Evolutionary conservation across 2,797 vertebrate genomes (phyloP), one percentile per base, ranked within the genome.

Genomic region (Tachyglossus aculeatus): DNA sequence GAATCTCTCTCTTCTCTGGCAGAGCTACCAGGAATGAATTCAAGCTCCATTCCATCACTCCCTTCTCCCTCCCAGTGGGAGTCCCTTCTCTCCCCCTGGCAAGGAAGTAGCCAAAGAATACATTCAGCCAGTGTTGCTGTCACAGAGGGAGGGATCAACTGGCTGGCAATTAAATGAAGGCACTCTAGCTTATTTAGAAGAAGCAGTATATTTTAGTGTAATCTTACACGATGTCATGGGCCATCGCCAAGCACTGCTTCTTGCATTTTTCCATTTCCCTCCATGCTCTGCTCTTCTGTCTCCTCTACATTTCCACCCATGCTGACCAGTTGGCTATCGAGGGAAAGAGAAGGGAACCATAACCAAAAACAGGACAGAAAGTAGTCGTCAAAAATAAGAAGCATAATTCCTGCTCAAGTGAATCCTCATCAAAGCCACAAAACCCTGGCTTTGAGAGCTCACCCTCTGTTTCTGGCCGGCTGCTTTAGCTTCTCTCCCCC

Each of bases 341-440:
- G 77, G 45, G 54, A 45, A 59, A 53, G 68, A 38, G 3, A 39
- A 29, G 50, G 33, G 54, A 61, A 52, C 9, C 76, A 51, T 74
- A 41, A 53, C 57, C 52, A 67, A 14, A 11, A 65, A 50, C 31
- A 34, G 7, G 25, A 29, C 40, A 59, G 27, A 50, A 70, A 55
- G 37, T 53, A 66, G 40, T 18, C 32, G 47, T 68, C 60, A 68
- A 9, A 55, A 57, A 76, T 64, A 36, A 38, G 44, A 41, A 24
- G 13, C 0, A 1, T 2, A 6, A 13, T 32, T 15, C 48, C 60
- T 33, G 9, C 13, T 1, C 0, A 67, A 39, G 27, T 57, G 69
- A 77, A 80, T 76, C 79, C 64, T 59, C 57, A 61, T 34, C 48
- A 37, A 74, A 84, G 43, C 40, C 63, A n/a, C 55, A 47, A 67